Evolutionary conservation across 2,888 invertebrate species (phyloP).

Genomic region (Synergus laeviventris): DNA sequence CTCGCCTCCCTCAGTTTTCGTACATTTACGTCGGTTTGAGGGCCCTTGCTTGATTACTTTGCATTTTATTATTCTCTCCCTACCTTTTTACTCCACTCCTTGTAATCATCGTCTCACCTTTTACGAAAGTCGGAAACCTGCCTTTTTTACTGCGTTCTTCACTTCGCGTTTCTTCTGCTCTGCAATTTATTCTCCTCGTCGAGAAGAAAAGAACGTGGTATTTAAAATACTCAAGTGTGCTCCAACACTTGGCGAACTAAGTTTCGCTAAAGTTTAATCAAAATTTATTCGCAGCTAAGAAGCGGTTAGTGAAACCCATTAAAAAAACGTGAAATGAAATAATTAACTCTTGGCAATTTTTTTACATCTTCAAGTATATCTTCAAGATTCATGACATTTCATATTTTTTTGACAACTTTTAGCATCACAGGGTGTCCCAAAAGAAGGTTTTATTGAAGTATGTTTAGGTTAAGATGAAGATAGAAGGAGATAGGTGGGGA

Average conservation of each 20-base stretch:
- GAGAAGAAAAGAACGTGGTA: slow-evolving; percentile 30
- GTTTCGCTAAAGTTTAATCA: slow-evolving; percentile 28
- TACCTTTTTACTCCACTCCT: slow-evolving; percentile 27
- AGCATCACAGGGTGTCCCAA: too few relatives aligned
- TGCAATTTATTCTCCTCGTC: slow-evolving; percentile 30
- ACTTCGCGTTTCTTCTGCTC: slow-evolving; percentile 30
- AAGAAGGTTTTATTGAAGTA: too few relatives aligned
- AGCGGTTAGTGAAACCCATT: slow-evolving; percentile 17
- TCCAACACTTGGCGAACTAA: slow-evolving; percentile 19
- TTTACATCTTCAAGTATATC: background rate
- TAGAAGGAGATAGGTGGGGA: too few relatives aligned
- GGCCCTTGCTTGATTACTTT: slow-evolving; percentile 37
- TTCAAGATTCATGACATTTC: too few relatives aligned
- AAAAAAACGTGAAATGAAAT: background rate
- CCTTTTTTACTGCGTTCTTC: slow-evolving; percentile 29
- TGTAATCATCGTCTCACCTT: slow-evolving; percentile 40
- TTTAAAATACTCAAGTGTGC: slow-evolving; percentile 32
- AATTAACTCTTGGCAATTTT: background rate
- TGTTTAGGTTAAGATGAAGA: too few relatives aligned
- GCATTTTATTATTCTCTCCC: slow-evolving; percentile 37
- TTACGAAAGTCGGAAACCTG: slow-evolving; percentile 36
- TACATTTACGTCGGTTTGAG: slow-evolving; percentile 34
- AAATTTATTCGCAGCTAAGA: slow-evolving; percentile 22
- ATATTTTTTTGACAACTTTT: too few relatives aligned
- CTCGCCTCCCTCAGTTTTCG: slow-evolving; percentile 27